phyloP scores from a whole-genome alignment of 2,797 vertebrate species.

The Aselliscus stoliczkanus region DNA sequence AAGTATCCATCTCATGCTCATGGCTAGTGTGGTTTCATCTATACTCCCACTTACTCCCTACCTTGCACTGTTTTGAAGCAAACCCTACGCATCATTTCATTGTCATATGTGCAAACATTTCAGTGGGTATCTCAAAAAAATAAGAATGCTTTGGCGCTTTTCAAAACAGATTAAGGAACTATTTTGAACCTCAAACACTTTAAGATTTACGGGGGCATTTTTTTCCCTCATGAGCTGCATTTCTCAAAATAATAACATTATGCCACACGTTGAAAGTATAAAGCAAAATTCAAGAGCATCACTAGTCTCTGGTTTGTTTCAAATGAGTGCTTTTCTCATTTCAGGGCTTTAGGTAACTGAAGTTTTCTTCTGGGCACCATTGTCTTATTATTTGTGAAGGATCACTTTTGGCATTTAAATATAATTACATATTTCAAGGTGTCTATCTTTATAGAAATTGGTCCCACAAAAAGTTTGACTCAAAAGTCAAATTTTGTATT shows the following conservation, averaged over 20 bases:
- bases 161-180: constrained; percentile 20
- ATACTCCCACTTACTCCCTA: too few species aligned
- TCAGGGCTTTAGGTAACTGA: not conserved
- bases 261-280: not conserved
- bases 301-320: not conserved
- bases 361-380: not conserved
- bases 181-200: not conserved
- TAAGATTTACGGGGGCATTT: not conserved
- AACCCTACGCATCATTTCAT: not conserved
- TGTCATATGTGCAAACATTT: not conserved
- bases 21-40: not conserved
- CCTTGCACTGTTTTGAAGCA: not conserved
- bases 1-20: not conserved
- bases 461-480: not conserved
- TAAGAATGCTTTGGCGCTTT: not conserved
- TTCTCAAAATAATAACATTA: constrained; percentile 28
- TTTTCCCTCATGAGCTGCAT: not conserved
- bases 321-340: constrained; percentile 25
- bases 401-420: constrained; percentile 13
- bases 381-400: not conserved
- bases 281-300: constrained; percentile 20
- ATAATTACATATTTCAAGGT: not conserved
- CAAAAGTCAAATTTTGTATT: not conserved
- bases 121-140: not conserved
- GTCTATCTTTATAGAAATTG: not conserved